These are phyloP conservation scores for Cydia pomonella DNA, from an alignment of 1,140 invertebrate genomes.

Conservation along the genomic window DNA sequence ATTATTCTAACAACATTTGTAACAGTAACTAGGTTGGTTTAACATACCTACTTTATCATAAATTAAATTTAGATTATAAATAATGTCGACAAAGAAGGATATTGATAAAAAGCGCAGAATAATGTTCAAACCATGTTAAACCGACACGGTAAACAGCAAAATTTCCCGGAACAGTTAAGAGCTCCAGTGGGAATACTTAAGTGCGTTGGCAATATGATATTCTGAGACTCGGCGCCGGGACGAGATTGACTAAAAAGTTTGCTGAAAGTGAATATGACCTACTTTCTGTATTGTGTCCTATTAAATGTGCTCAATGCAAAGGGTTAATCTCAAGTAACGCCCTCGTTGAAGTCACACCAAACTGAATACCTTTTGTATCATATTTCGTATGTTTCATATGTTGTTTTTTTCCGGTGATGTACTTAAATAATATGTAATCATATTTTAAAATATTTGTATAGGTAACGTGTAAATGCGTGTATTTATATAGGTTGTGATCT, in stretches of 20 bases:
- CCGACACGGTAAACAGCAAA: neutral
- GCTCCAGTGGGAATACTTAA: constrained; percentile 16
- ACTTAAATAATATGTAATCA: no score
- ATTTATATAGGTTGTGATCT: no score
- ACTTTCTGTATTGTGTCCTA: constrained; percentile 14
- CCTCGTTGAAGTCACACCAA: neutral
- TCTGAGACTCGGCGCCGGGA: constrained; percentile 18
- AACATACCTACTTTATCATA: no score
- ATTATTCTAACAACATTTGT: no score
- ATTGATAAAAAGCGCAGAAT: neutral
- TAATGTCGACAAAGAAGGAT: neutral
- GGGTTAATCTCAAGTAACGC: neutral
- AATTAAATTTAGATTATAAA: no score
- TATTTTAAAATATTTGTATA: no score
- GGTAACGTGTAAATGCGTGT: no score
- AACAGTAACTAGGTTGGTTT: no score
- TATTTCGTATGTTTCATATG: no score
- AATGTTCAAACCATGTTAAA: constrained; percentile 2
- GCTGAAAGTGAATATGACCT: constrained; percentile 27
- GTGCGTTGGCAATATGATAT: constrained; percentile 28
- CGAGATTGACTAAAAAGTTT: constrained; percentile 33
- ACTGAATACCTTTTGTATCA: neutral
- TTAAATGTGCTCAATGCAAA: neutral
- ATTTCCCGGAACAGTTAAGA: constrained; percentile 25
- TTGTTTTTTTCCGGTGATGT: neutral